Conservation (phyloP, 1,140 invertebrate species). For the Zaprionus tsacasi region DNA sequence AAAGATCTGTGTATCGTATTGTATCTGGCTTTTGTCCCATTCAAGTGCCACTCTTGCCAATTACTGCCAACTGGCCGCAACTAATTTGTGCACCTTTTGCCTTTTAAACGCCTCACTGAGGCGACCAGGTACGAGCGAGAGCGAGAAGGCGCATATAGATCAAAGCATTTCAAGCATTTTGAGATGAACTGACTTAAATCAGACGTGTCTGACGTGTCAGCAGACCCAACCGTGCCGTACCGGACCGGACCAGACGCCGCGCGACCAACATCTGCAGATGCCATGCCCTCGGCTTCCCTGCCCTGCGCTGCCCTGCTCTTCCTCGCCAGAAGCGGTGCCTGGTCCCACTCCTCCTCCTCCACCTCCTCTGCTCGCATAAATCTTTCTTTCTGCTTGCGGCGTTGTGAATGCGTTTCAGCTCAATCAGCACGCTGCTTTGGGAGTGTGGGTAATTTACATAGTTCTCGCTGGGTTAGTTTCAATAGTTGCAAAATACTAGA, state of each 20-base stretch:
- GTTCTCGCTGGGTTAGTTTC: slow-evolving; percentile 15
- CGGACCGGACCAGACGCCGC: not conserved
- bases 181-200: slow-evolving; percentile 35
- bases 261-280: slow-evolving; percentile 5
- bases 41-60: slow-evolving; percentile 41
- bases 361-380: slow-evolving; percentile 8
- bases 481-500: not conserved
- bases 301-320: too few relatives aligned
- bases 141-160: not conserved
- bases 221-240: slow-evolving; percentile 28
- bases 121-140: not conserved
- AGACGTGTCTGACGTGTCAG: slow-evolving; percentile 33
- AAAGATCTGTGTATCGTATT: slow-evolving; percentile 10
- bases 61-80: slow-evolving; percentile 38
- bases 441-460: slow-evolving; percentile 36
- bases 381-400: slow-evolving; percentile 21
- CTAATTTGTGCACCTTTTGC: slow-evolving; percentile 59
- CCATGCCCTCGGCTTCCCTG: not conserved
- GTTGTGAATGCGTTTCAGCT: slow-evolving; percentile 36
- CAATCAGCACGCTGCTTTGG: slow-evolving; percentile 12
- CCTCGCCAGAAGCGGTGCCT: not conserved
- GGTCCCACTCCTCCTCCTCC: too few relatives aligned
- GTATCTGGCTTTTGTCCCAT: slow-evolving; percentile 26
- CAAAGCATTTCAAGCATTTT: slow-evolving; percentile 43
- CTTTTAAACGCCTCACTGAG: slow-evolving; percentile 20